Percentiles rank a stretch among this genome's conserved stretches.
Evolutionary conservation across 2,797 vertebrate species (phyloP).

Genomic region (Cossypha dichroa): DNA sequence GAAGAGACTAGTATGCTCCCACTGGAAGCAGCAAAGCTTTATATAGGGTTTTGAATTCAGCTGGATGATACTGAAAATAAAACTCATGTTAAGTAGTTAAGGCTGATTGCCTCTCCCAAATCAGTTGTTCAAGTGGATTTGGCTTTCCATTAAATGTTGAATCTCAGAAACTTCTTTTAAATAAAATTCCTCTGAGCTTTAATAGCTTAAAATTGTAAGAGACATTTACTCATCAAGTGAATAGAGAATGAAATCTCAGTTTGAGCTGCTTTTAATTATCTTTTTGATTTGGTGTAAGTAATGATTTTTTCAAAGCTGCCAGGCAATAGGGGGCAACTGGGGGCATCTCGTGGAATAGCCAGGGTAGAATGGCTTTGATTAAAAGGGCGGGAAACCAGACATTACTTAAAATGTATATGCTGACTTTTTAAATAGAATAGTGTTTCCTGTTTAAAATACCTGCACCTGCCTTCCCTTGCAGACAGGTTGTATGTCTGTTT

Average conservation of each 20-base stretch:
- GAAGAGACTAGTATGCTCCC: not conserved
- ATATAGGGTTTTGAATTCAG: not conserved
- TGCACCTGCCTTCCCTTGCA: not conserved
- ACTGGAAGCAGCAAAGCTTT: not conserved
- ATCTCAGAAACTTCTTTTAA: slow-evolving; percentile 2
- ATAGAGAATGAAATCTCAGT: slow-evolving; percentile 18
- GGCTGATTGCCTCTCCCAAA: slow-evolving; percentile 4
- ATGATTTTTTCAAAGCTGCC: slow-evolving; percentile 22
- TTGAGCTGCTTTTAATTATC: slow-evolving; percentile 58
- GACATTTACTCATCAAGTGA: not conserved
- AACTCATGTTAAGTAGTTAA: not conserved
- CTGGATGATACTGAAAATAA: slow-evolving; percentile 10
- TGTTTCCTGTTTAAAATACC: not conserved
- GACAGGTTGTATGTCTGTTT: not conserved
- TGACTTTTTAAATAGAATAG: not conserved
- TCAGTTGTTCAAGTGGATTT: slow-evolving; percentile 34
- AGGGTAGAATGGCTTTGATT: slow-evolving; percentile 15
- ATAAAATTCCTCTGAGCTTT: slow-evolving; percentile 30
- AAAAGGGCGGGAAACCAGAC: not conserved
- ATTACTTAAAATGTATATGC: not conserved
- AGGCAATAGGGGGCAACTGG: not conserved
- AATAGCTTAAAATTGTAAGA: slow-evolving; percentile 38
- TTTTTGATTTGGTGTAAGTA: slow-evolving; percentile 42
- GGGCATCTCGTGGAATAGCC: not conserved
- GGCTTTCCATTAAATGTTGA: slow-evolving; percentile 7